Conservation (phyloP, 1,140 invertebrate species). For the Odontomachus brunneus region DNA sequence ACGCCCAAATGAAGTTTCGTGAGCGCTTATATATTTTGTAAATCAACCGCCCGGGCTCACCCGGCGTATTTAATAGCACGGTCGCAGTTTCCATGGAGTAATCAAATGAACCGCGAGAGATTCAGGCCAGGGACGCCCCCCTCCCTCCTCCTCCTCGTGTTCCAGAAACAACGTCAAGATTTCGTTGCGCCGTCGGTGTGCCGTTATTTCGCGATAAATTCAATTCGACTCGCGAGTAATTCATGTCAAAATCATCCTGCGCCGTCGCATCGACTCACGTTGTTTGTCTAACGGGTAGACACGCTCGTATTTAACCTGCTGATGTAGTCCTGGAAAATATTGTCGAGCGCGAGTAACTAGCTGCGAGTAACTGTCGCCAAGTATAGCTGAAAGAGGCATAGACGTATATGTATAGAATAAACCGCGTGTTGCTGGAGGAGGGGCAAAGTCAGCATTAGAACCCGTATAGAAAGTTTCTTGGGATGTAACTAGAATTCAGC, state of each 20-base stretch:
- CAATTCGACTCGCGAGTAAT: background rate
- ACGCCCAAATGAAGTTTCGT: conserved; percentile 51
- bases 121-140: conserved; percentile 28
- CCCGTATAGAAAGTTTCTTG: too few species aligned
- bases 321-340: background rate
- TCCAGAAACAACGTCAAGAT: background rate
- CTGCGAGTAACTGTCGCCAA: conserved; percentile 6
- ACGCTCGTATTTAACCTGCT: background rate
- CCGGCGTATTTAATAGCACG: conserved; percentile 33
- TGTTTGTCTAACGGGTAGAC: background rate
- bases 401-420: too few species aligned
- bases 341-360: conserved; percentile 12
- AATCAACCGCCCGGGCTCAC: conserved; percentile 45
- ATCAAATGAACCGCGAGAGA: conserved; percentile 37
- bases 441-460: too few species aligned
- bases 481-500: too few species aligned
- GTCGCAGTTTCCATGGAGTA: conserved; percentile 29
- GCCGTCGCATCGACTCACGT: conserved; percentile 12
- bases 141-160: too few species aligned
- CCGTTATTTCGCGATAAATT: conserved; percentile 3
- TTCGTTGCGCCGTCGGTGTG: background rate
- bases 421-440: too few species aligned
- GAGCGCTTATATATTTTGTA: conserved; percentile 59
- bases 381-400: background rate
- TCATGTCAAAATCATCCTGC: conserved; percentile 12